phyloP scores from a whole-genome alignment of 2,888 invertebrate genomes.

The Melanostoma scalare region DNA sequence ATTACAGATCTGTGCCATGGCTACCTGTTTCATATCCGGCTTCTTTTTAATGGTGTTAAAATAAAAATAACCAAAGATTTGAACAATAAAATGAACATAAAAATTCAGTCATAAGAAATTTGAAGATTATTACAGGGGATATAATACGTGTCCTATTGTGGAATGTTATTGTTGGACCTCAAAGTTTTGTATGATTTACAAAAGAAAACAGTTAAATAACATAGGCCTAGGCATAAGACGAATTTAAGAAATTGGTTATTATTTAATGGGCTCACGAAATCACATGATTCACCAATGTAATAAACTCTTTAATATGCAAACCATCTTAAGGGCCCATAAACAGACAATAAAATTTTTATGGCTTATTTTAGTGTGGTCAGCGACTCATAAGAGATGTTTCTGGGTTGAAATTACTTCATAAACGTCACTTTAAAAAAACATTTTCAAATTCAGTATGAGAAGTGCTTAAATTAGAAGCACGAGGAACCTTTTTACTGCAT shows the following conservation, averaged over 20 bases:
- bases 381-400: neutral
- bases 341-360: slow-evolving; percentile 13
- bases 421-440: neutral
- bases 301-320: slow-evolving; percentile 13
- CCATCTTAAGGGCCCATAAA: neutral
- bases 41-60: neutral
- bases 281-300: neutral
- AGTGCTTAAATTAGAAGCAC: neutral
- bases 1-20: slow-evolving; percentile 19
- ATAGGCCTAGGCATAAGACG: too few species aligned
- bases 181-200: too few species aligned
- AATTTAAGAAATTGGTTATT: too few species aligned
- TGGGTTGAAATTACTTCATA: neutral
- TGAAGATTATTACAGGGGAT: too few species aligned
- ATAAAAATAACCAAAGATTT: neutral
- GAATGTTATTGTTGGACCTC: too few species aligned
- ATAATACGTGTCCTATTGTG: too few species aligned
- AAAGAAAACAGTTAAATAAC: too few species aligned
- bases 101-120: too few species aligned
- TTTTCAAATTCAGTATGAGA: neutral
- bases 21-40: slow-evolving; percentile 24
- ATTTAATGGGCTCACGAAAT: too few species aligned
- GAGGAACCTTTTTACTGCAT: too few species aligned
- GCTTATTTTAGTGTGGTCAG: neutral
- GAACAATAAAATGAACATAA: neutral